Base-by-base conservation (phyloP, 2,888 invertebrate genomes). In the Troides helena region DNA sequence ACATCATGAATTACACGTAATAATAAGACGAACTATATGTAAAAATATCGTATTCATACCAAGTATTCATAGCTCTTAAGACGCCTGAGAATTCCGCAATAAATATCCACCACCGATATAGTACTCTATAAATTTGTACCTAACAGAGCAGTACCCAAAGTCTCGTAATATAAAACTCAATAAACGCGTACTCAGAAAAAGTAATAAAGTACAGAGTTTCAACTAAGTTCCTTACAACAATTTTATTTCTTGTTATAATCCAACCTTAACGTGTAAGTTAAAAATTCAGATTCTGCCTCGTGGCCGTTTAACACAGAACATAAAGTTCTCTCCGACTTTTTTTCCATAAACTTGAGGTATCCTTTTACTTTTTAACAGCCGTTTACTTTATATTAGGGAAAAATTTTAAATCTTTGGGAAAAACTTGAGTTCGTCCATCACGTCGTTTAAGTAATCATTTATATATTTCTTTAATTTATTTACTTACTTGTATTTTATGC, bases 251-350 rank as follows among this genome's bases (percentile, higher is more conserved):
- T 78, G 77, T 76, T 76, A 76, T 78, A 80, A 76, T 77, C 71
- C 75, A 77, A 75, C 76, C 71, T 65, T 71, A 75, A 62, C 53
- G 75, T 78, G 77, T 79, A 81, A 79, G 81, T 83, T 81, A 83
- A 84, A 83, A 81, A 80, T 84, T 81, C 78, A 81, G 76, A 78
- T 78, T 79, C 74, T 74, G 72, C 71, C 72, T 71, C 79, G 79
- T 78, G 79, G 75, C 77, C 76, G 76, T 62, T 59, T 39, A 62
- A 66, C 25, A 58, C 43, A 23, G 39, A 66, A 57, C 58, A 53
- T 36, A 58, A 62, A 66, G 46, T 70, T 70, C 23, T 10, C 53
- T 18, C 23, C 25, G 62, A 62, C 66, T 66, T 66, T 70, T 60
- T 69, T 66, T 70, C 46, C 50, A 65, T 57, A 57, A 62, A 65